Evolutionary conservation across 2,888 invertebrate genomes (phyloP).

Genomic region (Arrhopalites spinosus): DNA sequence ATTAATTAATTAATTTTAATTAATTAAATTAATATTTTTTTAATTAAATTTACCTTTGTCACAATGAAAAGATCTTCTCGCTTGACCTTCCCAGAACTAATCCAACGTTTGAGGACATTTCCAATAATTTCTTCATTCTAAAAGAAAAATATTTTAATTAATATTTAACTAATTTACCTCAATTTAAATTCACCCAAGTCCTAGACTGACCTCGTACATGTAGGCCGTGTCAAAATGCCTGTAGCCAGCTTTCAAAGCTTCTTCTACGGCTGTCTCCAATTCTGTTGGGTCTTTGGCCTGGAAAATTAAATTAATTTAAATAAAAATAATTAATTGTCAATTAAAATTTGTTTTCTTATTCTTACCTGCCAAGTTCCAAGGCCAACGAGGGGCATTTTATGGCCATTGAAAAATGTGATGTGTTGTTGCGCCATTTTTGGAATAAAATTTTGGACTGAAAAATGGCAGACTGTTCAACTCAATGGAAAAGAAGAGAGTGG

Average conservation of each 20-base stretch:
- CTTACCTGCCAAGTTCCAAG: slow-evolving; percentile 80
- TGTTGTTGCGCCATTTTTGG: too few species aligned
- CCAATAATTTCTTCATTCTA: slow-evolving; percentile 77
- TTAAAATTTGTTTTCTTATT: slow-evolving; percentile 50
- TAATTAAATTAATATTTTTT: too few species aligned
- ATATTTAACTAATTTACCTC: too few species aligned
- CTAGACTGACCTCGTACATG: too few species aligned
- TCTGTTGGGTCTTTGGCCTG: slow-evolving; percentile 37
- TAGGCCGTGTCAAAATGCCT: slow-evolving; percentile 82
- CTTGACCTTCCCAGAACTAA: slow-evolving; percentile 69
- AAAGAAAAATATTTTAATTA: too few species aligned
- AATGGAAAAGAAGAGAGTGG: too few species aligned
- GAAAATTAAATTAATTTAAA: not conserved
- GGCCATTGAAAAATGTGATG: slow-evolving; percentile 60
- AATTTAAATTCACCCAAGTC: too few species aligned
- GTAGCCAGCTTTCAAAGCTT: slow-evolving; percentile 76
- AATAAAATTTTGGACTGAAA: too few species aligned
- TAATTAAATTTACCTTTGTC: slow-evolving; percentile 69
- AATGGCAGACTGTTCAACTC: too few species aligned
- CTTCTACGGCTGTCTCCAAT: slow-evolving; percentile 68
- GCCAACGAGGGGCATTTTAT: slow-evolving; percentile 72
- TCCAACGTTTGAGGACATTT: slow-evolving; percentile 72
- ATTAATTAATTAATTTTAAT: too few species aligned
- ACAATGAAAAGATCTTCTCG: slow-evolving; percentile 76
- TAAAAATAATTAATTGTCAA: slow-evolving; percentile 14